A percentile compares a stretch with the other conserved stretches of the same genome.
These are phyloP conservation scores for Sarcoramphus papa DNA, from an alignment of 2,797 vertebrate species.

Conservation along the genomic window DNA sequence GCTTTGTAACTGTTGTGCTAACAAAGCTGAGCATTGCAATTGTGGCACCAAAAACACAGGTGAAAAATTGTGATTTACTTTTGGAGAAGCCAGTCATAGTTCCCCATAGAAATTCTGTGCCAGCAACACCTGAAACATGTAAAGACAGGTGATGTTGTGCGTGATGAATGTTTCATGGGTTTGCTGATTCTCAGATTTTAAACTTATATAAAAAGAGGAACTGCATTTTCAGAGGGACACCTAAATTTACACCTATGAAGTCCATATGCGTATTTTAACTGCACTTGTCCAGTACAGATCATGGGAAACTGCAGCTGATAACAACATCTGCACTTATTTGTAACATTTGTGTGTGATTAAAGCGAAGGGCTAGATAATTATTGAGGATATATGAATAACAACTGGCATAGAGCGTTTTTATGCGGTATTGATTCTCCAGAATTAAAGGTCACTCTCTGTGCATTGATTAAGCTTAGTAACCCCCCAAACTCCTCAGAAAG, in stretches of 20 bases:
- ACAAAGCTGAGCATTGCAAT: neutral
- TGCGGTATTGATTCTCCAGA: neutral
- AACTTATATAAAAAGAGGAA: neutral
- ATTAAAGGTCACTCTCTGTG: neutral
- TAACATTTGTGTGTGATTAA: neutral
- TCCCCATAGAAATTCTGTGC: neutral
- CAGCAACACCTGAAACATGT: neutral
- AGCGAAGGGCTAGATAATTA: neutral
- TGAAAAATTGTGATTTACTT: neutral
- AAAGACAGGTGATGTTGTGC: neutral
- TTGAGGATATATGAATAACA: neutral
- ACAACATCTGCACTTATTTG: neutral
- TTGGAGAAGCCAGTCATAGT: neutral
- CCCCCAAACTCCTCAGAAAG: neutral
- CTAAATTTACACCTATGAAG: neutral
- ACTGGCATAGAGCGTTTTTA: neutral
- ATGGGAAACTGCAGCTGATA: neutral
- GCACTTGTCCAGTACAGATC: neutral
- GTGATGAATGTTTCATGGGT: neutral
- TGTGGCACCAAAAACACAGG: neutral
- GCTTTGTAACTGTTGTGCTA: neutral
- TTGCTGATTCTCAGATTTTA: neutral
- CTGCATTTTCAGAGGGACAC: neutral
- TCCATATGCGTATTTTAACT: neutral
- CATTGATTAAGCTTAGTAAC: neutral